Percentiles rank a stretch among this genome's conserved stretches.
phyloP scores from a whole-genome alignment of 2,888 invertebrate species.

The Isoperla grammatica region DNA sequence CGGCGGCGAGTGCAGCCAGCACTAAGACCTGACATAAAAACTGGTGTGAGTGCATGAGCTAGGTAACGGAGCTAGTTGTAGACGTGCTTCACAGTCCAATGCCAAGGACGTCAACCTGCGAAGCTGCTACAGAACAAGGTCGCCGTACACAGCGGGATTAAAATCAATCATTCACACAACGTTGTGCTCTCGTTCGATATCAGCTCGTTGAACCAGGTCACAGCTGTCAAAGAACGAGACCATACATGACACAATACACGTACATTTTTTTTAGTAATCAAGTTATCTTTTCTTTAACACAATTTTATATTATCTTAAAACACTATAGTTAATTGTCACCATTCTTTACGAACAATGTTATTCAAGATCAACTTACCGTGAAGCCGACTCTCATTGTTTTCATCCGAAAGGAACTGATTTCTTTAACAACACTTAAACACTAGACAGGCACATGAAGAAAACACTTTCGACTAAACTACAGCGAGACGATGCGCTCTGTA shows the following conservation, averaged over 20 bases:
- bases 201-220: conserved; percentile 1
- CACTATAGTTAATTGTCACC: neutral
- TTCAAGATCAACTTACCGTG: conserved; percentile 8
- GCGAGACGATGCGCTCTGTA: too few species aligned
- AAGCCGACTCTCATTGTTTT: neutral
- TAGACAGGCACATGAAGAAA: neutral
- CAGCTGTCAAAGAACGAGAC: too few species aligned
- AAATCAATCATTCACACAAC: too few species aligned
- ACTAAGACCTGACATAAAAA: conserved; percentile 12
- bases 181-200: too few species aligned
- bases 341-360: neutral
- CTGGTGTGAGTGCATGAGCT: neutral
- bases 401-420: conserved; percentile 4
- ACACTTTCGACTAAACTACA: neutral
- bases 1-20: conserved; percentile 18
- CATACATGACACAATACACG: too few species aligned
- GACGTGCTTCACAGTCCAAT: neutral
- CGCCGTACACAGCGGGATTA: too few species aligned
- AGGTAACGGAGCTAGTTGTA: neutral
- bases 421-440: neutral
- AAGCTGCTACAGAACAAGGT: neutral
- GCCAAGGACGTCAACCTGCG: conserved; percentile 3
- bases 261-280: too few species aligned
- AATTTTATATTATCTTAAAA: neutral
- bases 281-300: too few species aligned